Base-by-base conservation (phyloP, 2,113 vertebrate genomes). In the Telmatochromis sp. region DNA sequence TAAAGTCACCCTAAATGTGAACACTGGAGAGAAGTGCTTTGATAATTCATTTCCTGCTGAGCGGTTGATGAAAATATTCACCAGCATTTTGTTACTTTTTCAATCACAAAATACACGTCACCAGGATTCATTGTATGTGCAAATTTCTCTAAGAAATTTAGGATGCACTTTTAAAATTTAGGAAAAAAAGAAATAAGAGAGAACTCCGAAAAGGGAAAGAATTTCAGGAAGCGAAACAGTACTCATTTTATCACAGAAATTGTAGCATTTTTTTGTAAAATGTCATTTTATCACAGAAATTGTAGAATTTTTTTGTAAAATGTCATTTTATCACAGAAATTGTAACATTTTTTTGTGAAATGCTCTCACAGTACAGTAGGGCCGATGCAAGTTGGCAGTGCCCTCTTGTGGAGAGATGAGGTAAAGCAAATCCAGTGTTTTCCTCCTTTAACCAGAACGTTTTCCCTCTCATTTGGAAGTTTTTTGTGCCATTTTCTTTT, bases 341-440 rank as follows among this genome's bases (percentile, higher is more conserved):
- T 50, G 15, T 50, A 7, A 2, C 45, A 47, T 1, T 45, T 45
- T 13, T 40, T 12, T 40, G 40, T 6, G 3, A 42, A 45, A 14
- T 45, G 6, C 31, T 31, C 31, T 31, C 31, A 31, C 31, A 31
- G 31, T 31, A 31, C 31, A 31, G 31, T 31, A 2, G 31, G 31
- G 31, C 31, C 6, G 31, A 31, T 31, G 31, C 31, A 31, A 31
- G 31, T 31, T 31, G 31, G 89, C 87, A 94, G 90, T 85, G 93
- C 7, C 95, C 93, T 94, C 96, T 95, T 88, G 95, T 96, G 96
- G 95, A 89, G 14, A 89, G 19, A 54, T 13, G 6, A 0, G 11
- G 83, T 47, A 95, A 84, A 84, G 17, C 57, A 86, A 86, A 85
- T 23, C 3, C 33, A 6, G 6, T 21, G 40, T 19, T 86, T 40